Evolutionary conservation across 2,888 invertebrate species (phyloP).

Genomic region (Drosophila hamatofila): DNA sequence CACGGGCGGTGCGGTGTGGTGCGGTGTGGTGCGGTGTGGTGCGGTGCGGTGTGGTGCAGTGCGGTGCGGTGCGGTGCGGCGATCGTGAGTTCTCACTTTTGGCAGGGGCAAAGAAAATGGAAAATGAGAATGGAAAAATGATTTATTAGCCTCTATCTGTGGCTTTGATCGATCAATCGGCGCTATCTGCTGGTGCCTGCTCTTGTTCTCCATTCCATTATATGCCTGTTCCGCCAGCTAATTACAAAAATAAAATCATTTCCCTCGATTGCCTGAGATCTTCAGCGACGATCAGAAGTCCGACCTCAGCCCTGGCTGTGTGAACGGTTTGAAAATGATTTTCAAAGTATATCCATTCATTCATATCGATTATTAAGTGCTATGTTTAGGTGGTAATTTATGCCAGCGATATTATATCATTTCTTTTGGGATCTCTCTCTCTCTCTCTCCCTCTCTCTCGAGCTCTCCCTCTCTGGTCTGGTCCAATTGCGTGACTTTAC

Average conservation of each 20-base stretch:
- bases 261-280: conserved; percentile 25
- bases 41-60: conserved; percentile 41
- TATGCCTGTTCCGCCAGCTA: conserved; percentile 51
- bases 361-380: conserved; percentile 49
- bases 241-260: conserved; percentile 61
- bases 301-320: conserved; percentile 11
- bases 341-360: conserved; percentile 37
- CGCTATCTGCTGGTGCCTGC: conserved; percentile 65
- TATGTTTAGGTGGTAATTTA: conserved; percentile 34
- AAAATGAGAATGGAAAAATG: conserved; percentile 69
- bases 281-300: neutral
- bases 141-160: conserved; percentile 66
- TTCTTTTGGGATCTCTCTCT: conserved; percentile 2
- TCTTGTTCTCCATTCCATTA: conserved; percentile 5
- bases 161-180: conserved; percentile 79
- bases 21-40: conserved; percentile 40
- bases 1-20: conserved; percentile 52
- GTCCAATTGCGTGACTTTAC: conserved; percentile 63
- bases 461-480: neutral
- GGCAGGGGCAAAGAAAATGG: conserved; percentile 35
- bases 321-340: conserved; percentile 37
- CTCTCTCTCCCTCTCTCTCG: neutral
- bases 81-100: conserved; percentile 78
- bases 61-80: conserved; percentile 40
- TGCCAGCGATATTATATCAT: conserved; percentile 27